Conservation (phyloP, 2,888 invertebrate species). For the Aphodius granarius region DNA sequence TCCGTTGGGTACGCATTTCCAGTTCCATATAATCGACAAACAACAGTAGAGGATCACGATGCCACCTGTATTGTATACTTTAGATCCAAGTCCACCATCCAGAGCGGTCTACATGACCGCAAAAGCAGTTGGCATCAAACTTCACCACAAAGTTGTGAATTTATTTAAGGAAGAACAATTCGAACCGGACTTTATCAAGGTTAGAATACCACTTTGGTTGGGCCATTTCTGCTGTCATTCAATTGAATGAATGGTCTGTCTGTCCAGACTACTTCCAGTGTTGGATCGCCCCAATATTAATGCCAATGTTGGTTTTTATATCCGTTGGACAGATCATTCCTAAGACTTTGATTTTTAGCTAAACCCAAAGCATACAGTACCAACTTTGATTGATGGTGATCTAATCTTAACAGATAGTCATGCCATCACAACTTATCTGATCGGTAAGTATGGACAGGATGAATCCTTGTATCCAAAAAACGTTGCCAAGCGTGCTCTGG, state of each 20-base stretch:
- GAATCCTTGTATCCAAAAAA: slow-evolving; percentile 61
- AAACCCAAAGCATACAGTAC: slow-evolving; percentile 61
- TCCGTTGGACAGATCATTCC: no score
- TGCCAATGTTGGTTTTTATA: no score
- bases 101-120: slow-evolving; percentile 55
- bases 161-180: slow-evolving; percentile 50
- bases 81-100: slow-evolving; percentile 52
- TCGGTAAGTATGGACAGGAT: slow-evolving; percentile 57
- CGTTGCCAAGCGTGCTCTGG: slow-evolving; percentile 53
- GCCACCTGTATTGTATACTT: slow-evolving; percentile 6
- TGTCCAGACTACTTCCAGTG: no score
- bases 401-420: slow-evolving; percentile 56
- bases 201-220: no score
- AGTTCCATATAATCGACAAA: no score
- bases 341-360: slow-evolving; percentile 49
- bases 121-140: slow-evolving; percentile 51
- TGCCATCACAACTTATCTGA: slow-evolving; percentile 57
- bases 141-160: slow-evolving; percentile 52
- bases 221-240: no score
- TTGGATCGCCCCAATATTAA: no score
- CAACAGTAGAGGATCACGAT: no score
- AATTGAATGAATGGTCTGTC: no score
- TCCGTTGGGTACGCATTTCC: no score
- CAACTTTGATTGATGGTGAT: slow-evolving; percentile 60
- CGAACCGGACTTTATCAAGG: slow-evolving; percentile 51